A percentile compares a stretch with the other conserved stretches of the same genome.
Conservation (phyloP, 30 jellyfish, hydroid and myxozoan species). For the Pelagia noctiluca region DNA sequence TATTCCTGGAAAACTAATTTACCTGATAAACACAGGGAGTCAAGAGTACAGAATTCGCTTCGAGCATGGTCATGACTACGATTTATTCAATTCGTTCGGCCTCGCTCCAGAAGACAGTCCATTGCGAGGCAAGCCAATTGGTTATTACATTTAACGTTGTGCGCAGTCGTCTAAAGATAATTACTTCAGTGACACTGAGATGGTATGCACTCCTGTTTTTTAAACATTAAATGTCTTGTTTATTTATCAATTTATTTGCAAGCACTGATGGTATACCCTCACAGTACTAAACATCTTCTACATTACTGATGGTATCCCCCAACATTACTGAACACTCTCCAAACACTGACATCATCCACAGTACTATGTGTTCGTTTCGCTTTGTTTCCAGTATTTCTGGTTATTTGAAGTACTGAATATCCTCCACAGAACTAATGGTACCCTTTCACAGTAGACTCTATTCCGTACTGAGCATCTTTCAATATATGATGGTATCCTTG, state of each 20-base stretch:
- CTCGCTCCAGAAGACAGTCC: constrained; percentile 75
- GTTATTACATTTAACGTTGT: constrained; percentile 73
- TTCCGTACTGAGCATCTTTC: too few species aligned
- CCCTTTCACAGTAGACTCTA: too few species aligned
- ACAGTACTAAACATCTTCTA: too few species aligned
- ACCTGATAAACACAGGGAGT: constrained; percentile 65
- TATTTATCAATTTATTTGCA: not conserved
- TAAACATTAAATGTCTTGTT: too few species aligned
- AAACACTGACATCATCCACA: too few species aligned
- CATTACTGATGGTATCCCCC: too few species aligned
- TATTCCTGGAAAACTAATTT: constrained; percentile 79
- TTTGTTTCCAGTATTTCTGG: constrained; percentile 27
- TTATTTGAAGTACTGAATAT: too few species aligned
- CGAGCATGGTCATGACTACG: constrained; percentile 90
- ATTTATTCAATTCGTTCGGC: constrained; percentile 59
- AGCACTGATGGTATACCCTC: not conserved
- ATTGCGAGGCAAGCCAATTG: constrained; percentile 76
- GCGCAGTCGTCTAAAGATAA: constrained; percentile 67
- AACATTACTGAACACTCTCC: too few species aligned
- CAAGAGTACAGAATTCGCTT: constrained; percentile 79
- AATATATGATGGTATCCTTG: too few species aligned
- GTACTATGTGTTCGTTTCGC: too few species aligned
- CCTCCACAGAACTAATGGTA: too few species aligned
- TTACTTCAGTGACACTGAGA: constrained; percentile 80
- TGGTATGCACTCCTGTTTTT: constrained; percentile 65